Evolutionary conservation across 2,113 vertebrate species (phyloP), one percentile per base, ranked within the genome.

Genomic region (Coracopsis vasa): DNA sequence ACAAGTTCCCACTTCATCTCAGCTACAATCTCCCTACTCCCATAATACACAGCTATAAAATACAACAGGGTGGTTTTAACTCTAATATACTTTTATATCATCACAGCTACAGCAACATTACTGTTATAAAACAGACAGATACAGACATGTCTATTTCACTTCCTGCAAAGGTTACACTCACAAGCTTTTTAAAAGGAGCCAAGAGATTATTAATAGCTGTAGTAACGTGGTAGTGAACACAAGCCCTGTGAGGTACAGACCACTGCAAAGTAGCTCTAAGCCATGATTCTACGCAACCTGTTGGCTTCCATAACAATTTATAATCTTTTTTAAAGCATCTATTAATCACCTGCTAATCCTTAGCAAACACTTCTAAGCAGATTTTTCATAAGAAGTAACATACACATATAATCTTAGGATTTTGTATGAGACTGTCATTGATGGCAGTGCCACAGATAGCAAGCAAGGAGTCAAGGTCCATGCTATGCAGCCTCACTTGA

Each of bases 61-160:
- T 74, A 86, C 87, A 93, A 88, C 75, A 54, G 65, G 39, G 61
- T 84, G 62, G 65, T 16, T 94, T 91, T 79, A 74, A 50, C 12
- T 78, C 45, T 42, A 80, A 74, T 95, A 74, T 91, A 84, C 81
- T 95, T 94, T 95, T 95, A 86, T 86, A 78, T 70, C 56, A 70
- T 92, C 64, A 81, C 88, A 91, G 67, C 67, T 78, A 96, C 69
- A 91, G 83, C 72, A 92, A 60, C 54, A 71, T 79, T 95, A 56
- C 71, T 16, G 16, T 87, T 62, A 78, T 95, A 95, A 89, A 94
- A 74, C 37, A 86, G 87, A 87, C 78, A 90, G 79, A 93, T 79
- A 91, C 29, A 91, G 90, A 88, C 86, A 78, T 37, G 90, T 93
- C 92, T 94, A 23, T 91, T 70, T 81, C 66, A 69, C 69, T 97